These are phyloP conservation scores for Drosophila mayaguana DNA, from an alignment of 2,888 invertebrate genomes.

Conservation along the genomic window DNA sequence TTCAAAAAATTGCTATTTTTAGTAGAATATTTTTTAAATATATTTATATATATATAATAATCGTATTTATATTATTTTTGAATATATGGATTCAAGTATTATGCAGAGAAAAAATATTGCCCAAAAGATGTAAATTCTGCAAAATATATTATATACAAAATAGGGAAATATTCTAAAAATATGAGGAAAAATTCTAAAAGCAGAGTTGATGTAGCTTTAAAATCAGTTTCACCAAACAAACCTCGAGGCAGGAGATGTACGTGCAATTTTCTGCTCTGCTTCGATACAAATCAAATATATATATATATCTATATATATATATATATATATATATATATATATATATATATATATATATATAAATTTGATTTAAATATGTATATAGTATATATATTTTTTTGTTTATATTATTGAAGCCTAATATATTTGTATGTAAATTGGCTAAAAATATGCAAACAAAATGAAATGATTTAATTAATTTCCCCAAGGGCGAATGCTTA, in stretches of 20 bases:
- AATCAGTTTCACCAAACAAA: neutral
- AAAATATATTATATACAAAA: neutral
- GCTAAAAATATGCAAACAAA: neutral
- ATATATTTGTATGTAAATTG: neutral
- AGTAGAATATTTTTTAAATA: too few relatives aligned
- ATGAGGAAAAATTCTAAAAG: neutral
- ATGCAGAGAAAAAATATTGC: neutral
- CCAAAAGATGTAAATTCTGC: neutral
- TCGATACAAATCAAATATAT: neutral
- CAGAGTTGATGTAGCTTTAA: too few relatives aligned
- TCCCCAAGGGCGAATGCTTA: constrained; percentile 1
- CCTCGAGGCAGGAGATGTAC: neutral
- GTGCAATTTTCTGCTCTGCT: neutral
- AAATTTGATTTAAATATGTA: too few relatives aligned
- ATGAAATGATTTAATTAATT: constrained; percentile 12
- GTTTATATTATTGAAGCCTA: neutral
- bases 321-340: neutral
- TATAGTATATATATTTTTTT: too few relatives aligned
- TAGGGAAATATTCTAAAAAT: neutral
- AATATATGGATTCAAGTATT: neutral
- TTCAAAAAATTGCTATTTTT: too few relatives aligned
- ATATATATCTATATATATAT: neutral
- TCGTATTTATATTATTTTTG: neutral
- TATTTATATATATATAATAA: too few relatives aligned
- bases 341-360: neutral